Evolutionary conservation across 2,888 invertebrate species (phyloP).

Genomic region (Glyphotaelius pellucidus): DNA sequence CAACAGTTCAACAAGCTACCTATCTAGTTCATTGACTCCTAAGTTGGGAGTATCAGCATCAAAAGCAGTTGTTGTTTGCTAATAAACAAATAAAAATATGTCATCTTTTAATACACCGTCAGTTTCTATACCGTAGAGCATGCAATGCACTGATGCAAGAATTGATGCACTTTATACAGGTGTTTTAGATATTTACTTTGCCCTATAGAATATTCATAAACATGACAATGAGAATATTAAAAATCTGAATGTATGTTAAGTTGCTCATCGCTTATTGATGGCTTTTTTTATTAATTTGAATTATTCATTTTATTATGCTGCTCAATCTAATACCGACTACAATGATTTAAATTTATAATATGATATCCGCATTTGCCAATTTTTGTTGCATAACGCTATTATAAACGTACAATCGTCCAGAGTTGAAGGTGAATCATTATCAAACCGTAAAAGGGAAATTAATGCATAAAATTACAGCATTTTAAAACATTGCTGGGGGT

Average conservation of each 20-base stretch:
- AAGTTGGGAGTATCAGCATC: slow-evolving; percentile 2
- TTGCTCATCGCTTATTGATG: neutral
- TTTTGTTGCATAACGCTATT: neutral
- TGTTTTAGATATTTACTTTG: neutral
- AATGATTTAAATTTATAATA: neutral
- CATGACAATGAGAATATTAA: neutral
- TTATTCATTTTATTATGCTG: slow-evolving; percentile 16
- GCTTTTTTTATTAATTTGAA: neutral
- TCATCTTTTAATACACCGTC: neutral
- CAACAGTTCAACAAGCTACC: neutral
- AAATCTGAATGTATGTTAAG: slow-evolving; percentile 29
- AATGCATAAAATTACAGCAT: neutral
- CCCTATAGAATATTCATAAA: slow-evolving; percentile 11
- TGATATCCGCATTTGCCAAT: neutral
- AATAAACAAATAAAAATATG: neutral
- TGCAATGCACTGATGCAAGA: neutral
- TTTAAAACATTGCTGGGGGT: neutral
- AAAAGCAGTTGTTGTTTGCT: slow-evolving; percentile 16
- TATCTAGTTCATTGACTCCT: slow-evolving; percentile 33
- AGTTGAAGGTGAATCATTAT: neutral
- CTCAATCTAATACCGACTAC: neutral
- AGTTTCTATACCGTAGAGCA: neutral
- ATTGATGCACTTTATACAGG: slow-evolving; percentile 45
- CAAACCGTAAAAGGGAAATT: neutral
- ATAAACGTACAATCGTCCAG: neutral